phyloP scores from a whole-genome alignment of 2,797 vertebrate genomes.

The Heteromormyrus szaboi region DNA sequence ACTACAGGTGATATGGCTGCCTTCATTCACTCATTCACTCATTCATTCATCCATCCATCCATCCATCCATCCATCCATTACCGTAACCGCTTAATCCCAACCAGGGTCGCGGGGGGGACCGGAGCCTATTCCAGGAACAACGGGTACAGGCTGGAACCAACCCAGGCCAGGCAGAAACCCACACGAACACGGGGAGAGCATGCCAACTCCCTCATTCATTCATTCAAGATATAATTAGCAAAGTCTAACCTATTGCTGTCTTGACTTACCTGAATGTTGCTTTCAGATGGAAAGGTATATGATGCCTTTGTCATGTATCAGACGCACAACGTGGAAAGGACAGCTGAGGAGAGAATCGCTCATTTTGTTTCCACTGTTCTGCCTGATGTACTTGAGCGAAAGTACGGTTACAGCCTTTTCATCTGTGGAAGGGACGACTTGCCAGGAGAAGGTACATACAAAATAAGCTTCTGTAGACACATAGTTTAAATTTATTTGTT shows the following conservation, averaged over 20 bases:
- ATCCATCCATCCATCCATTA: background rate
- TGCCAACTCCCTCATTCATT: background rate
- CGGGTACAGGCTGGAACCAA: background rate
- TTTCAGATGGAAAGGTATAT: constrained; percentile 58
- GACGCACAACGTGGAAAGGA: constrained; percentile 32
- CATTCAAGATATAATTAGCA: background rate
- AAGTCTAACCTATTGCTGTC: background rate
- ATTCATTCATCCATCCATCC: background rate
- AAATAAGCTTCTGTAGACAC: background rate
- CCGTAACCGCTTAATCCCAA: too few species aligned
- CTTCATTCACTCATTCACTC: background rate
- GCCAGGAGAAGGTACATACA: constrained; percentile 71
- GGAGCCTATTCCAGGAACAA: background rate
- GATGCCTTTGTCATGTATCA: constrained; percentile 74
- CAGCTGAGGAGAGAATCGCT: constrained; percentile 42
- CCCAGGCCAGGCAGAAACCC: background rate
- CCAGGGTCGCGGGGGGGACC: background rate
- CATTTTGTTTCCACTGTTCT: constrained; percentile 63
- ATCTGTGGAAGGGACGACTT: constrained; percentile 76
- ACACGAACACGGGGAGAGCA: background rate
- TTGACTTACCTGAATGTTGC: background rate
- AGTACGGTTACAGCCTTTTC: constrained; percentile 71
- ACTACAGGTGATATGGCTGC: background rate
- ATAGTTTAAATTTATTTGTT: background rate
- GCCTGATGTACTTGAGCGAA: constrained; percentile 68